Conservation (phyloP, 2,113 vertebrate species). For the Tyto alba region DNA sequence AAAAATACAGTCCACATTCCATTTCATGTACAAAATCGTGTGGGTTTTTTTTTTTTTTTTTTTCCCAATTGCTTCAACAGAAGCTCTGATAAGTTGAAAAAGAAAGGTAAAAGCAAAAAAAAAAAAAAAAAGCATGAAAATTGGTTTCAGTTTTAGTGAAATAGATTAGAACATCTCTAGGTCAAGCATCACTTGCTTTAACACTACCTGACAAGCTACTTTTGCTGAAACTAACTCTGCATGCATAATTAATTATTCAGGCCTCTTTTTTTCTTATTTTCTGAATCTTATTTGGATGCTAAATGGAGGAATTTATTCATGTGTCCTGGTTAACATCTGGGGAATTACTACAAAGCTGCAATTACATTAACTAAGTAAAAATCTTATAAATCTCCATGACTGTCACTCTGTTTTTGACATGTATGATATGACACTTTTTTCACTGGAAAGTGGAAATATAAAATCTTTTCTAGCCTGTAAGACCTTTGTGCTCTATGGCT, state of each 20-base stretch:
- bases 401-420: not conserved
- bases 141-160: not conserved
- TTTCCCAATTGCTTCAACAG: not conserved
- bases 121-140: not conserved
- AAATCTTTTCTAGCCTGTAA: not conserved
- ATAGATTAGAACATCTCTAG: not conserved
- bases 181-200: slow-evolving; percentile 11
- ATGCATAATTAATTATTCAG: slow-evolving; percentile 11
- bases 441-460: not conserved
- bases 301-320: not conserved
- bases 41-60: not conserved
- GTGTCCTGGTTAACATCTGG: not conserved
- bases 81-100: not conserved
- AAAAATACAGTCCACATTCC: not conserved
- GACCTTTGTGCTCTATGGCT: not conserved
- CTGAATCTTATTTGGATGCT: not conserved
- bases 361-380: slow-evolving; percentile 19
- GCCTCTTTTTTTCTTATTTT: not conserved
- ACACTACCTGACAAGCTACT: not conserved
- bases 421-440: not conserved
- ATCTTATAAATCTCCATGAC: not conserved
- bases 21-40: not conserved
- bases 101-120: not conserved
- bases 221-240: slow-evolving; percentile 9
- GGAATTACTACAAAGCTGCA: not conserved